These are phyloP conservation scores for Montifringilla adamsi DNA, from an alignment of 2,113 vertebrate species.

Conservation along the genomic window DNA sequence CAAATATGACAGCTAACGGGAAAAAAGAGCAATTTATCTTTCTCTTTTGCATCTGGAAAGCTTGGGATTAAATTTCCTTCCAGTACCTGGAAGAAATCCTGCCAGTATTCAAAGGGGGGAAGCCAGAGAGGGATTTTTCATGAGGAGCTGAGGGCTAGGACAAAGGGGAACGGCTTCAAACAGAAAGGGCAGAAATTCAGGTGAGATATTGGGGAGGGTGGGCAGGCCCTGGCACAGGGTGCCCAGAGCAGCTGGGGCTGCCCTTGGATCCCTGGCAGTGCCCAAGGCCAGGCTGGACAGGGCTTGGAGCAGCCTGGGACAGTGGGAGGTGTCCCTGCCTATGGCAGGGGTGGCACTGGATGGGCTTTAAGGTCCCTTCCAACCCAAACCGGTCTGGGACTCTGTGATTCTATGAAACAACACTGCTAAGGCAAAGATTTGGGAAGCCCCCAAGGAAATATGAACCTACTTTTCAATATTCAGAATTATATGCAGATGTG, in stretches of 20 bases:
- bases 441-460: not conserved
- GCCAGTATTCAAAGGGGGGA: rapidly evolving
- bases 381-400: not conserved
- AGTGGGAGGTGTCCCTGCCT: not conserved
- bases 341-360: not conserved
- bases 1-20: not conserved
- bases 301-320: not conserved
- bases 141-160: not conserved
- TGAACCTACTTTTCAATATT: not conserved
- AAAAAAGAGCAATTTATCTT: not conserved
- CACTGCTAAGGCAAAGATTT: not conserved
- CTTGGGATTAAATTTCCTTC: not conserved
- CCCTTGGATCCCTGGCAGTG: not conserved
- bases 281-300: not conserved
- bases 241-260: not conserved
- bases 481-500: not conserved
- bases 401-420: not conserved
- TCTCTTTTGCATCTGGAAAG: not conserved
- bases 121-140: not conserved
- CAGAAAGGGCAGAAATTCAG: not conserved
- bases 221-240: not conserved
- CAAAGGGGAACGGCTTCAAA: not conserved
- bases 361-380: rapidly evolving
- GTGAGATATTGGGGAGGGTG: not conserved
- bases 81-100: not conserved